Base-by-base conservation (phyloP, 2,113 vertebrate species). In the Coryphaenoides rupestris region DNA sequence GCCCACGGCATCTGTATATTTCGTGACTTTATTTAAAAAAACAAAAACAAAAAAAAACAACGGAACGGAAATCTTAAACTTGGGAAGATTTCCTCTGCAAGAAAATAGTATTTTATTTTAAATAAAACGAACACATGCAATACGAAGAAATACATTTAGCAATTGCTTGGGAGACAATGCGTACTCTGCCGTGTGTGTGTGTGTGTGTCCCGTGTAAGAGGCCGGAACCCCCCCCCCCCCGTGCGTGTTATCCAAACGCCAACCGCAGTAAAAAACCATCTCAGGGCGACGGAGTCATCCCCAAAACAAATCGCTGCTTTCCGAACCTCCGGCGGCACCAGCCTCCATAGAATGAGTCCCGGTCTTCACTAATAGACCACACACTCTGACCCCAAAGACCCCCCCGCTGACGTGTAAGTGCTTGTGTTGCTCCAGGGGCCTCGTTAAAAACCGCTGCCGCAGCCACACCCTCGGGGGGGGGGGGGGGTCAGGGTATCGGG, bases 21-120 rank as follows among this genome's bases (percentile, higher is more conserved):
- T 88, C 87, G 87, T 89, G 73, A 87, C 79, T 69, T 77, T 80
- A 80, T 80, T 79, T 68, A 77, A 70, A 61, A 80, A 72, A 66
- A 50, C 45, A 22, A 19, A 12, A 47, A 56, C 45, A 56, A 12
- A 47, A 28, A 17, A 58, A 58, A 2, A 14, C 33, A 19, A 19
- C 19, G 4, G 33, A 40, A 40, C 9, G 33, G 33, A 40, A n/a
- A 50, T 50, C n/a, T 50, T 40, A 40, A n/a, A 40, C 33, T 50
- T 50, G 47, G n/a, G 15, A 50, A 50, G 47, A 50, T 50, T 19
- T 21, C 19, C 28, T 59, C 58, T 21, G 46, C 4, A 45, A 24
- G 33, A 21, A 33, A 62, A 26, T 52, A 52, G 14, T 69, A 76
- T 84, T 62, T 67, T 70, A 47, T 24, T 54, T 54, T 55, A 55